phyloP scores from a whole-genome alignment of 2,888 invertebrate genomes.

The Eristalinus sepulchralis region DNA sequence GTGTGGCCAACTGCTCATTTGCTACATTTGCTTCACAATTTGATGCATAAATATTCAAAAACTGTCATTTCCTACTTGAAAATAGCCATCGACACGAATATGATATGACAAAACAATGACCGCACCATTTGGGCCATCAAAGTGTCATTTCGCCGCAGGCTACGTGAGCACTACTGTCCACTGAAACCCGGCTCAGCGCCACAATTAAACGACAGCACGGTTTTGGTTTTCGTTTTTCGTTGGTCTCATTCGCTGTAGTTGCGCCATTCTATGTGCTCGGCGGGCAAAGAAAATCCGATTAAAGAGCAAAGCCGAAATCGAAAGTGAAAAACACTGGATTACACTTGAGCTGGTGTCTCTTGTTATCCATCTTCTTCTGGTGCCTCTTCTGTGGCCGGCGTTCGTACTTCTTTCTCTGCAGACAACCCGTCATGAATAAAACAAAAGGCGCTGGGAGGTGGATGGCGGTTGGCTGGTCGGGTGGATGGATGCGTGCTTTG shows the following conservation, averaged over 20 bases:
- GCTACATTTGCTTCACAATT: constrained; percentile 21
- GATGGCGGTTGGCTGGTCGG: constrained; percentile 35
- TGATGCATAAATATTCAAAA: constrained; percentile 48
- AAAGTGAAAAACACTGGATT: constrained; percentile 61
- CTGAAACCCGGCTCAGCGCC: background rate
- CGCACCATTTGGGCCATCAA: constrained; percentile 24
- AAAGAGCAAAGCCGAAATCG: constrained; percentile 41
- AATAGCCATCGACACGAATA: constrained; percentile 27
- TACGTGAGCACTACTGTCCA: background rate
- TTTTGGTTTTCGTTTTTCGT: background rate
- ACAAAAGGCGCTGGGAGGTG: constrained; percentile 41
- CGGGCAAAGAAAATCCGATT: constrained; percentile 45
- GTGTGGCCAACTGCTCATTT: constrained; percentile 13
- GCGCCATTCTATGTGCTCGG: constrained; percentile 59
- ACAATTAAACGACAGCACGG: constrained; percentile 1
- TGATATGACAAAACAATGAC: constrained; percentile 46
- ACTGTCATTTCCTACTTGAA: constrained; percentile 45
- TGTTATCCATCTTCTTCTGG: constrained; percentile 28
- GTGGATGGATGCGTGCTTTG: constrained; percentile 34
- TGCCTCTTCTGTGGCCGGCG: background rate
- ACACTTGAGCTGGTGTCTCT: constrained; percentile 19
- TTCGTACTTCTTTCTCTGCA: constrained; percentile 28
- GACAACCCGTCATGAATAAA: constrained; percentile 66
- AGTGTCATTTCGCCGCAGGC: constrained; percentile 24
- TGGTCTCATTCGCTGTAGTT: constrained; percentile 37